Evolutionary conservation across 1,140 invertebrate species (phyloP).

Genomic region (Lasioglossum baleicum): DNA sequence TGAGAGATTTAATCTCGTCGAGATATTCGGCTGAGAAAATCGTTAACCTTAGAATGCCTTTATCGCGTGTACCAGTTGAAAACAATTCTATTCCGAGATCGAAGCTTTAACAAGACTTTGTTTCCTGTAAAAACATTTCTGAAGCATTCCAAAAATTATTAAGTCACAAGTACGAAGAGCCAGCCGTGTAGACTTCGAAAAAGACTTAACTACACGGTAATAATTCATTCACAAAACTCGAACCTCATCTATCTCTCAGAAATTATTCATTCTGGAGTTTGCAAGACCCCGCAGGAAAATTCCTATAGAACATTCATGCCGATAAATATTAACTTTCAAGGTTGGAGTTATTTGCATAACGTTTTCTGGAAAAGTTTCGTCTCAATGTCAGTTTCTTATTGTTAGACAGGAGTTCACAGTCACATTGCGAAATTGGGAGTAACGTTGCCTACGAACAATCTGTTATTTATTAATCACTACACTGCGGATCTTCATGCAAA

Average conservation of each 20-base stretch:
- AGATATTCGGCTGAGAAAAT: too few species aligned
- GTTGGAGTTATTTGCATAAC: neutral
- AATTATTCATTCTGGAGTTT: conserved; percentile 4
- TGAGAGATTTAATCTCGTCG: neutral
- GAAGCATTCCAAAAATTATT: neutral
- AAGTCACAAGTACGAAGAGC: neutral
- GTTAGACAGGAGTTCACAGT: neutral
- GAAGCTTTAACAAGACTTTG: too few species aligned
- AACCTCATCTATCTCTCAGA: neutral
- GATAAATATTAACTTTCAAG: neutral
- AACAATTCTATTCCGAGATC: too few species aligned
- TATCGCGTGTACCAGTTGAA: neutral
- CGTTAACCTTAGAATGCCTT: neutral
- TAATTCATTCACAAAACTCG: neutral
- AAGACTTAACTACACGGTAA: neutral
- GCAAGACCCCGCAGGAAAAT: neutral
- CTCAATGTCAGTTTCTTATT: neutral
- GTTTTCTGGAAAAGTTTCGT: neutral
- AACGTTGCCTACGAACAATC: too few species aligned
- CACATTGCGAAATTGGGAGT: neutral
- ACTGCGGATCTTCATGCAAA: too few species aligned
- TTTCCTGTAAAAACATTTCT: too few species aligned
- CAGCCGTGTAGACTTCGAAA: neutral
- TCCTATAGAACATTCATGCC: conserved; percentile 1
- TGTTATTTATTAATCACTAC: too few species aligned